Evolutionary conservation across 2,113 vertebrate genomes (phyloP).

Genomic region (Chauna torquata): DNA sequence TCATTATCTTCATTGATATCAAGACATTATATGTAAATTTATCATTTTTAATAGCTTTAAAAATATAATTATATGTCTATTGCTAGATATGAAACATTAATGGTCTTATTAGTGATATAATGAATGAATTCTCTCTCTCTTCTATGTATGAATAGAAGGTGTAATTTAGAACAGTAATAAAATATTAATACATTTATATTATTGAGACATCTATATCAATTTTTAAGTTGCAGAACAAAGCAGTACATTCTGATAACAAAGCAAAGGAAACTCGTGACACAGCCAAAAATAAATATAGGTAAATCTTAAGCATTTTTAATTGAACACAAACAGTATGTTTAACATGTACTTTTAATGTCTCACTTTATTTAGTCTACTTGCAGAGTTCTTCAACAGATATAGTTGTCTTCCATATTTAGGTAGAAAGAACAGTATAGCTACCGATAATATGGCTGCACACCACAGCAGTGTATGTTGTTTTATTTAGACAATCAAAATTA

Average conservation of each 20-base stretch:
- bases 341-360: background rate
- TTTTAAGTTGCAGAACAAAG: background rate
- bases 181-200: constrained; percentile 29
- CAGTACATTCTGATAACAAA: background rate
- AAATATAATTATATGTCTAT: background rate
- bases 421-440: background rate
- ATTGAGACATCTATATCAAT: background rate
- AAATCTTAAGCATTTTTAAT: background rate
- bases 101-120: constrained; percentile 5
- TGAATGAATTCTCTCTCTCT: background rate
- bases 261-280: background rate
- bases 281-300: background rate
- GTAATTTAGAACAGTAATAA: background rate
- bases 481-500: background rate
- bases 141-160: background rate
- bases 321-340: background rate
- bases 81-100: background rate
- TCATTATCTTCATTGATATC: background rate
- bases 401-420: background rate
- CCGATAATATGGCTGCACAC: background rate
- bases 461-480: background rate
- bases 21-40: background rate
- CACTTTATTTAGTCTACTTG: background rate
- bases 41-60: background rate
- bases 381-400: background rate